Percentiles rank a stretch among this genome's conserved stretches.
These are phyloP conservation scores for Melanocharis versteri DNA, from an alignment of 2,113 vertebrate species.

Conservation along the genomic window DNA sequence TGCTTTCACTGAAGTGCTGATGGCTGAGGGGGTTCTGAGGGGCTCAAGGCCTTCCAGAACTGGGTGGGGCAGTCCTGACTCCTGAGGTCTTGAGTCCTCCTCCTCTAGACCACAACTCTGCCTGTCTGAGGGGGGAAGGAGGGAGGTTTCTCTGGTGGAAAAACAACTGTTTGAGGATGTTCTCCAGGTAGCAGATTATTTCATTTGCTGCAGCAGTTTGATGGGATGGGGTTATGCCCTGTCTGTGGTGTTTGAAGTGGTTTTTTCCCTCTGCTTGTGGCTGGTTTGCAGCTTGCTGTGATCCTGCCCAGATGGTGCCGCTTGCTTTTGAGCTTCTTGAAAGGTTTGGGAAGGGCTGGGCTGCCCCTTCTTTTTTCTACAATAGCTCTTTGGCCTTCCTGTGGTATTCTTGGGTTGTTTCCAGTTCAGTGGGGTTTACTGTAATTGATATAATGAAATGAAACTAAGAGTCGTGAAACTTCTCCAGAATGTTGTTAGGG, in stretches of 20 bases:
- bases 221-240: no score
- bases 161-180: rapidly evolving
- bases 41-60: background rate
- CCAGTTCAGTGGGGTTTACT: background rate
- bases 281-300: background rate
- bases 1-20: no score
- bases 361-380: background rate
- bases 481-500: no score
- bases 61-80: background rate
- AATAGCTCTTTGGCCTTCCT: no score
- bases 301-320: background rate
- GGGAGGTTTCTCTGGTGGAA: background rate
- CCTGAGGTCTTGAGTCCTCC: background rate
- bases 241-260: no score
- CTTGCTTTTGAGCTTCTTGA: background rate
- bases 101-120: no score
- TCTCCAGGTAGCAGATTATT: background rate
- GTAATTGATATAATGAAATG: rapidly evolving
- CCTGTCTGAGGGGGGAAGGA: no score
- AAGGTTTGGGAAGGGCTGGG: background rate
- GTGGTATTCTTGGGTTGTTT: background rate
- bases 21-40: no score
- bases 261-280: background rate
- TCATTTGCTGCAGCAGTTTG: background rate
- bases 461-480: no score